Percentiles rank a stretch among this genome's conserved stretches.
Conservation (phyloP, 2,113 vertebrate genomes). For the Phalacrocorax brasilianus region DNA sequence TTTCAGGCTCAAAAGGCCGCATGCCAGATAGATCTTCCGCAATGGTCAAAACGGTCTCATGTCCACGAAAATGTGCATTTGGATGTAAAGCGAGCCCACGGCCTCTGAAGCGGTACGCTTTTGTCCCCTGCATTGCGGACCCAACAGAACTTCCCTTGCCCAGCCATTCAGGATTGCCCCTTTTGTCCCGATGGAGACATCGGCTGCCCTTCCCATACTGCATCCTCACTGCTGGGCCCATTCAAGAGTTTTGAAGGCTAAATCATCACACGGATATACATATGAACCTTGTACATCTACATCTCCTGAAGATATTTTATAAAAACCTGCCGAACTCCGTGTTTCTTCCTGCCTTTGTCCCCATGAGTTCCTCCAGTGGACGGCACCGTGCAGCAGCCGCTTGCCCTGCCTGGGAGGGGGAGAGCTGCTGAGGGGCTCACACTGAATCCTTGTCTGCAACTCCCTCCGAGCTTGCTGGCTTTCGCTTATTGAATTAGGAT, state of each 20-base stretch:
- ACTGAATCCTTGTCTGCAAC: neutral
- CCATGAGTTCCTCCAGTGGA: neutral
- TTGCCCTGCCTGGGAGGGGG: neutral
- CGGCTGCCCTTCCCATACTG: neutral
- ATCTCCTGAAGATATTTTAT: neutral
- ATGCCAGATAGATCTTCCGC: neutral
- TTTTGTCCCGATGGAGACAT: neutral
- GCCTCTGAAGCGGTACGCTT: neutral
- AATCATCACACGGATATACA: neutral
- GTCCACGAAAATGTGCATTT: neutral
- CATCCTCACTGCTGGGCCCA: neutral
- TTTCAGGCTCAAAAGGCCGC: neutral
- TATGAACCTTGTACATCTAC: neutral
- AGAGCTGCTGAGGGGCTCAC: neutral
- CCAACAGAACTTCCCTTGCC: no score
- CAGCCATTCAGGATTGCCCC: neutral
- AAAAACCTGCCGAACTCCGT: neutral
- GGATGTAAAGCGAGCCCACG: neutral
- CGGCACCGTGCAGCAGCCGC: neutral
- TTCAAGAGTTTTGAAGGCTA: neutral
- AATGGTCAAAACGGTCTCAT: neutral
- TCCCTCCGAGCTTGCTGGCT: constrained; percentile 54
- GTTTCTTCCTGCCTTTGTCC: neutral
- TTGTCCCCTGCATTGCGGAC: neutral
- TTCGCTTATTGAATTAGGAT: constrained; percentile 82